Percentiles rank a stretch among this genome's conserved stretches.
Conservation (phyloP, 2,797 vertebrate species). For the Phataginus tricuspis region DNA sequence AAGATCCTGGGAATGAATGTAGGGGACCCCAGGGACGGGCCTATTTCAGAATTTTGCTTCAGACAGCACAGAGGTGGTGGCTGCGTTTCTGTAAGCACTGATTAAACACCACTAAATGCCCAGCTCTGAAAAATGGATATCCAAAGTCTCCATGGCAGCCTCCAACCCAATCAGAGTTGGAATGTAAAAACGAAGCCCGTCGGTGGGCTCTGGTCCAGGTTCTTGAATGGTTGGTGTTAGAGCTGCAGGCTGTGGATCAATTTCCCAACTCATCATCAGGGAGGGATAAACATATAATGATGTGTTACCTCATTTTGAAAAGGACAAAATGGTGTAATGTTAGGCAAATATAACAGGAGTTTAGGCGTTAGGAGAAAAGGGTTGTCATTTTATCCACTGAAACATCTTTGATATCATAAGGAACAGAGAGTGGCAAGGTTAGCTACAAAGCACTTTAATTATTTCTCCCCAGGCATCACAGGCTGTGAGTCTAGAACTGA, state of each 20-base stretch:
- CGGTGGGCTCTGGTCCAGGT: background rate
- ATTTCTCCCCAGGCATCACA: background rate
- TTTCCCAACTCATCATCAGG: background rate
- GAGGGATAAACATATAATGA: background rate
- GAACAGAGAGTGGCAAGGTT: background rate
- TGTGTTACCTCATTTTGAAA: background rate
- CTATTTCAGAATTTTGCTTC: background rate
- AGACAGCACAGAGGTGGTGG: too few species aligned
- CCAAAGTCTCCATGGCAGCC: too few species aligned
- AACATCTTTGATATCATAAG: conserved; percentile 29
- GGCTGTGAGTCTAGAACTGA: background rate
- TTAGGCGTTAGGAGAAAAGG: conserved; percentile 1
- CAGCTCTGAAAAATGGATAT: background rate
- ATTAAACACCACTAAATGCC: background rate
- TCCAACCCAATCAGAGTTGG: background rate
- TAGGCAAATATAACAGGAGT: background rate
- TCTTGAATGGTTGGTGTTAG: background rate
- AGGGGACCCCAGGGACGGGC: background rate
- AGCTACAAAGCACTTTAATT: background rate
- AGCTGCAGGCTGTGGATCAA: background rate
- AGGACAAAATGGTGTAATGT: background rate
- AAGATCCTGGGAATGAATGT: background rate
- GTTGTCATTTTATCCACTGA: background rate
- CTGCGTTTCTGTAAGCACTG: background rate
- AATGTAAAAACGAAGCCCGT: background rate